Evolutionary conservation across 2,113 vertebrate genomes (phyloP).

Genomic region (Xiphophorus maculatus): DNA sequence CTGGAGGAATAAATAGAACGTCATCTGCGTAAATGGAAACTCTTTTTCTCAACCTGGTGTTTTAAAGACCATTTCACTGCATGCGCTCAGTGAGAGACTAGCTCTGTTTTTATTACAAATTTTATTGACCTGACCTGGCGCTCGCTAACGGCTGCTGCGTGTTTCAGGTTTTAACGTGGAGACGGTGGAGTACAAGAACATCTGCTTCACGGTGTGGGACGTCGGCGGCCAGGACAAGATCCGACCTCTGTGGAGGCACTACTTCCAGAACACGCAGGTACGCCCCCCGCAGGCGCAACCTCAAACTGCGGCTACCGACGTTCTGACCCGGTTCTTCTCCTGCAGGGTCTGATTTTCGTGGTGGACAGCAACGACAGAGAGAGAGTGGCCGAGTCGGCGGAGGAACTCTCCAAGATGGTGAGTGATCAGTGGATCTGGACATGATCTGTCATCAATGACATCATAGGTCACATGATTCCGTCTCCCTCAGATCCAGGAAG

Average conservation of each 20-base stretch:
- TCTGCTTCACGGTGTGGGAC: conserved; percentile 93
- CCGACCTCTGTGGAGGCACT: conserved; percentile 90
- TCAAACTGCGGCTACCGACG: neutral
- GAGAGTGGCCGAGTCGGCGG: conserved; percentile 85
- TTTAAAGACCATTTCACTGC: neutral
- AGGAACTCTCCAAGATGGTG: conserved; percentile 90
- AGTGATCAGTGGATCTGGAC: neutral
- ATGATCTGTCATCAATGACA: neutral
- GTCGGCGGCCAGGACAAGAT: conserved; percentile 93
- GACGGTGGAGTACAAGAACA: conserved; percentile 92
- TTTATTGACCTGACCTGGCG: neutral
- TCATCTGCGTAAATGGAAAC: neutral
- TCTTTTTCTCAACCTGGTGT: neutral
- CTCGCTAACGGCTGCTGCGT: conserved; percentile 6
- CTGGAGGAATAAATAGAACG: neutral
- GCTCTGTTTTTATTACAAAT: too few relatives aligned
- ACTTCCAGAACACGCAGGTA: conserved; percentile 93
- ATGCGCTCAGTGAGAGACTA: neutral
- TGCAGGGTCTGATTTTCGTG: conserved; percentile 91
- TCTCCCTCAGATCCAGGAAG: conserved; percentile 83
- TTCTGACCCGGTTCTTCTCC: neutral
- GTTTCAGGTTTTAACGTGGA: conserved; percentile 89
- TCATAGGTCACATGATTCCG: conserved; percentile 18
- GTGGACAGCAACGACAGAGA: conserved; percentile 93
- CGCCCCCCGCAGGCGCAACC: too few relatives aligned